Percentiles rank a stretch among this genome's conserved stretches.
These are phyloP conservation scores for Tromatobia lineatoria DNA, from an alignment of 2,888 invertebrate species.

Conservation along the genomic window DNA sequence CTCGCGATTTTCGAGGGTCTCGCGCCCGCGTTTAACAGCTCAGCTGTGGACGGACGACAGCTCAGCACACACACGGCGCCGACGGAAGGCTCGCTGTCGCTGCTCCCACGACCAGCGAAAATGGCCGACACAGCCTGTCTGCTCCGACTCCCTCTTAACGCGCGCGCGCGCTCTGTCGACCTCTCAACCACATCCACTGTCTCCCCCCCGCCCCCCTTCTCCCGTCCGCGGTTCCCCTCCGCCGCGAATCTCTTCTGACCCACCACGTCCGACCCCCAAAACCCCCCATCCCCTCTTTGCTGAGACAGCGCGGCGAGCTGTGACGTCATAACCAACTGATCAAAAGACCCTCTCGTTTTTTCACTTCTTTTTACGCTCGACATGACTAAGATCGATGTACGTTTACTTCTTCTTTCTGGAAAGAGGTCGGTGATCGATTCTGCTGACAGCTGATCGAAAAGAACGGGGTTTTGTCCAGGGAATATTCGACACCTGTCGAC, in stretches of 20 bases:
- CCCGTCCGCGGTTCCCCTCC: slow-evolving; percentile 9
- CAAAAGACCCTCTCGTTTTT: slow-evolving; percentile 20
- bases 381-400: neutral
- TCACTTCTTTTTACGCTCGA: neutral
- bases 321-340: slow-evolving; percentile 56
- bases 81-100: slow-evolving; percentile 73
- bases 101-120: slow-evolving; percentile 77
- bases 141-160: slow-evolving; percentile 41
- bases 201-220: neutral
- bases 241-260: slow-evolving; percentile 32
- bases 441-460: neutral
- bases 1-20: slow-evolving; percentile 42
- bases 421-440: neutral
- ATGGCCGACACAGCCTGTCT: slow-evolving; percentile 75
- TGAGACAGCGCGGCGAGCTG: slow-evolving; percentile 53
- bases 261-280: neutral
- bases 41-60: slow-evolving; percentile 58
- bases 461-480: neutral
- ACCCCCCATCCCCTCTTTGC: neutral
- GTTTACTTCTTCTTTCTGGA: neutral
- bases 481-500: slow-evolving; percentile 6
- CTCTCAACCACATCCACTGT: slow-evolving; percentile 60
- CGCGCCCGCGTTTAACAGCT: slow-evolving; percentile 76
- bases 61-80: slow-evolving; percentile 74
- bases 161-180: slow-evolving; percentile 59